A percentile compares a stretch with the other conserved stretches of the same genome.
These are phyloP conservation scores for Spinibarbus caldwelli DNA, from an alignment of 2,797 vertebrate species.

Conservation along the genomic window DNA sequence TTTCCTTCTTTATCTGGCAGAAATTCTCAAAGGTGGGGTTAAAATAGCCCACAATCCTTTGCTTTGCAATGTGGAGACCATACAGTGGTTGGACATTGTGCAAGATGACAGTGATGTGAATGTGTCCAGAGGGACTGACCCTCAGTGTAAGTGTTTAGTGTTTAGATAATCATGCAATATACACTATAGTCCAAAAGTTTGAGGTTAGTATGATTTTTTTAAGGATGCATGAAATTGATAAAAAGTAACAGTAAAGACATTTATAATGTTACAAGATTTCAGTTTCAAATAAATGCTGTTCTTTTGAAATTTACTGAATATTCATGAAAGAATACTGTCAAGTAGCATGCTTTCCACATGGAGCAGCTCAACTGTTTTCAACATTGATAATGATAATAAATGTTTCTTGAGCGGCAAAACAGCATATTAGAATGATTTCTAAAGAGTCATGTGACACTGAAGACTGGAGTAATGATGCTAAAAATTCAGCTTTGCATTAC, in stretches of 20 bases:
- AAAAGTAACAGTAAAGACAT: neutral
- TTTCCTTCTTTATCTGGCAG: slow-evolving; percentile 67
- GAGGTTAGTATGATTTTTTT: neutral
- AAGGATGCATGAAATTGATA: neutral
- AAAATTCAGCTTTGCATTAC: neutral
- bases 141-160: slow-evolving; percentile 75
- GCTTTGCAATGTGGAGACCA: slow-evolving; percentile 84
- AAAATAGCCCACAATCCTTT: slow-evolving; percentile 82
- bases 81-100: slow-evolving; percentile 89
- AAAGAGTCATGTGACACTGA: neutral
- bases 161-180: neutral
- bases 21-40: slow-evolving; percentile 89
- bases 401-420: neutral
- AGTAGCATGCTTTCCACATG: neutral
- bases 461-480: neutral
- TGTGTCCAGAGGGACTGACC: neutral
- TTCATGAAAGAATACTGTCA: too few species aligned
- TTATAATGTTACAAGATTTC: neutral
- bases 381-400: neutral
- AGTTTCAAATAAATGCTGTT: neutral
- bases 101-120: slow-evolving; percentile 60
- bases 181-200: neutral
- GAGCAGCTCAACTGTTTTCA: neutral
- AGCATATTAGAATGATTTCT: neutral
- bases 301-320: neutral